Base-by-base conservation (phyloP, 2,888 invertebrate genomes). In the Drosophila quinaria region DNA sequence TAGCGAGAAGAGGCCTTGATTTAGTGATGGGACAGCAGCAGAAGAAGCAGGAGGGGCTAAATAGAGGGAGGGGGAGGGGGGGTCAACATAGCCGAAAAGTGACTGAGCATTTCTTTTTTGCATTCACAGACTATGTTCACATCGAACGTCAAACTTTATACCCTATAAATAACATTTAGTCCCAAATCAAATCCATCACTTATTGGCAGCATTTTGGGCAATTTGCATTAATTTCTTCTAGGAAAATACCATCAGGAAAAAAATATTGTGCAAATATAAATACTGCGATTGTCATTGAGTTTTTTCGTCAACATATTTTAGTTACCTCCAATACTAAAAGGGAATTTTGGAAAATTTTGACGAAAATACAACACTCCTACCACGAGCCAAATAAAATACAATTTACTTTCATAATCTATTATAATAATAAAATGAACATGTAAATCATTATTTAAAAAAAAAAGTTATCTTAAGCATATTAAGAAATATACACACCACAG, bases 21-120 rank as follows among this genome's bases (percentile, higher is more conserved):
- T 67, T 58, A 42, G 31, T n/a, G 35, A 15, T 17, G 55, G 41
- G 8, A 29, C 15, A 35, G 31, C 15, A 33, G 9, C 15, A 17
- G 5, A 5, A 17, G 15, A 3, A 19, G 3, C 31, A 41, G 35
- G 13, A 35, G 10, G 2, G 15, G 2, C 2, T 6, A 4, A n/a
- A 35, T n/a, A n/a, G n/a, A 13, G n/a, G 6, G 1, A n/a, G 37
- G 6, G 4, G 22, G 19, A 13, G 22, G 1, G 0, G 22, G 4
- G 4, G 31, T 4, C 13, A n/a, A 44, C 6, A 22, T 22, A 44
- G 31, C 35, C 37, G 19, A 39, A 50, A 35, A 56, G 33, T 58
- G 70, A 62, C 47, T 42, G 44, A 52, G 70, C 70, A 75, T 22
- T 22, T 25, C 6, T 51, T 47, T 44, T 52, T 25, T 44, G 56